A percentile compares a stretch with the other conserved stretches of the same genome.
phyloP scores from a whole-genome alignment of 2,113 vertebrate species.

The Takifugu flavidus region DNA sequence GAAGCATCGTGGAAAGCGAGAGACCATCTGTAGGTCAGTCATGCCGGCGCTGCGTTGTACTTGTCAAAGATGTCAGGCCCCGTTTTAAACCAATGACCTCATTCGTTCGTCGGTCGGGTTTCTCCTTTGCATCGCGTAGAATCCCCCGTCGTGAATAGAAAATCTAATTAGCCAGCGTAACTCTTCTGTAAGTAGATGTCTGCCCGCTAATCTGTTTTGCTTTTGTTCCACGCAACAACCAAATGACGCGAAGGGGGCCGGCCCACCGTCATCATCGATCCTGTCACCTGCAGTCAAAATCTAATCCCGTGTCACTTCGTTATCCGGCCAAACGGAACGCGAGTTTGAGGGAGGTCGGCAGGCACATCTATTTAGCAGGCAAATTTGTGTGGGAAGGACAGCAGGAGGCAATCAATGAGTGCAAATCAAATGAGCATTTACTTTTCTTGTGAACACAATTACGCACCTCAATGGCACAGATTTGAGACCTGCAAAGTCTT shows the following conservation, averaged over 20 bases:
- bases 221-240: neutral
- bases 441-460: too few relatives aligned
- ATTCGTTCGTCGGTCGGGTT: slow-evolving; percentile 59
- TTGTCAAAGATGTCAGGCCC: slow-evolving; percentile 31
- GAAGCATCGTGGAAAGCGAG: slow-evolving; percentile 42
- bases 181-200: too few relatives aligned
- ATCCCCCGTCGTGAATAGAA: slow-evolving; percentile 1
- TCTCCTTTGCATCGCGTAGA: slow-evolving; percentile 52
- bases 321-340: neutral
- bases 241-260: neutral
- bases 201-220: neutral
- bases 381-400: neutral
- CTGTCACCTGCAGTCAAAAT: slow-evolving; percentile 13
- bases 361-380: neutral
- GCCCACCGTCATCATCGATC: slow-evolving; percentile 27
- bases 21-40: slow-evolving; percentile 33
- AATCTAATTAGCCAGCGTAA: too few relatives aligned
- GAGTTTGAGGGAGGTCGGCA: neutral
- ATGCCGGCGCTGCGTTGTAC: slow-evolving; percentile 22
- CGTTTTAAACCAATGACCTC: slow-evolving; percentile 44
- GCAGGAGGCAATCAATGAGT: neutral
- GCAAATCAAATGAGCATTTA: too few relatives aligned
- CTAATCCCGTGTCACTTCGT: neutral
- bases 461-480: too few relatives aligned
- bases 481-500: too few relatives aligned